phyloP scores from a whole-genome alignment of 2,113 vertebrate genomes.

The Myiagra hebetior region DNA sequence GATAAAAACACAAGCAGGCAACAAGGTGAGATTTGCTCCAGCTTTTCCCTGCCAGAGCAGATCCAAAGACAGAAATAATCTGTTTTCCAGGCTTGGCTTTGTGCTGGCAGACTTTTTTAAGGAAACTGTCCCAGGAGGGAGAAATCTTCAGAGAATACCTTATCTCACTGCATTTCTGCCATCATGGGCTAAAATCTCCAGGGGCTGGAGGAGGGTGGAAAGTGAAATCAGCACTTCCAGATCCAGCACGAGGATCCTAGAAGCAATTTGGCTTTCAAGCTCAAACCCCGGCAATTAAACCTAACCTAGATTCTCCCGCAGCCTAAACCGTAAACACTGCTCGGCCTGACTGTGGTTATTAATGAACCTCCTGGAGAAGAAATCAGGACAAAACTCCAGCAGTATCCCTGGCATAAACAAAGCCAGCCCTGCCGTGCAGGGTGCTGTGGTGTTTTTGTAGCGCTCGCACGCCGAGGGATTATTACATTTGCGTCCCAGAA shows the following conservation, averaged over 20 bases:
- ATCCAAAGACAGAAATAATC: background rate
- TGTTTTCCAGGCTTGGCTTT: background rate
- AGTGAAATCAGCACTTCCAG: background rate
- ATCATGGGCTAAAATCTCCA: constrained; percentile 18
- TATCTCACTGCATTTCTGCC: background rate
- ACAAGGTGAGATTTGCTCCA: background rate
- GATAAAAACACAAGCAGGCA: background rate
- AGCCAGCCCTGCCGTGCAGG: background rate
- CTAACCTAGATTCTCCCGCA: constrained; percentile 48
- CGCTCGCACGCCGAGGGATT: background rate
- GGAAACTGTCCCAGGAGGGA: background rate
- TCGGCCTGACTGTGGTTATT: background rate
- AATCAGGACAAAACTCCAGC: constrained; percentile 34
- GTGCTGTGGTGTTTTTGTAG: constrained; percentile 33
- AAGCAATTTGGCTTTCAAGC: constrained; percentile 31
- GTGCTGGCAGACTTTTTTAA: background rate
- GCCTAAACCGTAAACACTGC: background rate
- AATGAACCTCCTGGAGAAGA: constrained; percentile 30
- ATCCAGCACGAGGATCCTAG: background rate
- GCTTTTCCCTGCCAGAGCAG: background rate
- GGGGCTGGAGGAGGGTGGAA: background rate
- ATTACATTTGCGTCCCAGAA: constrained; percentile 43
- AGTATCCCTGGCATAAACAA: constrained; percentile 17
- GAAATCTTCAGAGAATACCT: constrained; percentile 1
- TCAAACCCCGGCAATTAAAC: constrained; percentile 45